Base-by-base conservation (phyloP, 1,140 invertebrate species). In the Diabrotica undecimpunctata region DNA sequence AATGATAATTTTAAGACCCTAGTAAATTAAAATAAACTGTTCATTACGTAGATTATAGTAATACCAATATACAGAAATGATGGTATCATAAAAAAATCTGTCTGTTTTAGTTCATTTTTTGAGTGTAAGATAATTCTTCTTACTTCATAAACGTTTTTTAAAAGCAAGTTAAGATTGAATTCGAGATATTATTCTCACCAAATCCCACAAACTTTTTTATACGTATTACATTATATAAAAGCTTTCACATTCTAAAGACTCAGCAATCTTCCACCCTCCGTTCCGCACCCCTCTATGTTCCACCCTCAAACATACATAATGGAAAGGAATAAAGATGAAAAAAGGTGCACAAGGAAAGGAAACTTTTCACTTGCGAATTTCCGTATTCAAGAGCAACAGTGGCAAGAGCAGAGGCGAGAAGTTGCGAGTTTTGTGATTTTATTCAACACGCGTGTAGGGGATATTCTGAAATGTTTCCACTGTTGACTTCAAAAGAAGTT, bases 341-440 rank as follows among this genome's bases (percentile, higher is more conserved):
- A 65, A 50, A 35, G 56, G 58, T 39, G 37, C 38, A 46, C 41
- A 46, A 54, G 61, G 50, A 63, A 64, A 68, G 66, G 68, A 70
- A 67, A 66, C 41, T 46, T 69, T 69, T 69, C 62, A 63, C 61
- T 66, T 70, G 66, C 68, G 69, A 70, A 70, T 70, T 70, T 70
- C 69, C 69, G 66, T 70, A 70, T 70, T 70, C 69, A 70, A 57
- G 55, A 57, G 35, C 55, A 57, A 70, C 67, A 61, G 64, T 64
- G 64, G 61, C 64, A 61, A 65, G 63, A 64, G 66, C 55, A 70
- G 41, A 46, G 61, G 63, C 69, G 66, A 67, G 57, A 68, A 70
- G 66, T 67, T 66, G 64, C 61, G 63, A 68, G 66, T 70, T 60
- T 67, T 46, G 41, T 10, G 60, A 68, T 66, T 55, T 70, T 70